Evolutionary conservation across 2,888 invertebrate genomes (phyloP), one percentile per base, ranked within the genome.

Genomic region (Ganaspis brasiliensis): DNA sequence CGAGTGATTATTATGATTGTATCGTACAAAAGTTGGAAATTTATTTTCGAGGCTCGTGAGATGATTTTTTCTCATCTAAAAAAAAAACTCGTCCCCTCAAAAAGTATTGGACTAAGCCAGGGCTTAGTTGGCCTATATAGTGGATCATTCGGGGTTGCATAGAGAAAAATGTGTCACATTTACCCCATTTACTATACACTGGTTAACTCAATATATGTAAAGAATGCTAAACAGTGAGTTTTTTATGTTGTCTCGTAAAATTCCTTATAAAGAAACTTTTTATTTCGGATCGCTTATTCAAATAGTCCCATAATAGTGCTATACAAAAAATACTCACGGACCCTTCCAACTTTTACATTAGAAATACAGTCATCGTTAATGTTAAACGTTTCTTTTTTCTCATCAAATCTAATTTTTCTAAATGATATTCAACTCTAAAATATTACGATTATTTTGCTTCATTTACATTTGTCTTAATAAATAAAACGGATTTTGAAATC

Each of bases 121-220:
- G 45, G 67, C 24, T 67, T 67, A 67, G 40, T 49, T 67, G 24
- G 45, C 40, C 67, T 67, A 45, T 67, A 45, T 45, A 67, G 40
- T 40, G 67, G 67, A 67, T 45, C 67, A 24, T 67, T 67, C 67
- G 24, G 67, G 67, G 67, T 67, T 67, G 67, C 67, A 67, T n/a
- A 45, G 40, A 63, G 45, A 67, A 67, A 67, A 67, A 67, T 67
- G 45, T 67, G 40, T 67, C 45, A 26, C 45, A 24, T 67, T 67
- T 67, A 67, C 67, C 67, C 67, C 67, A 67, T 67, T 63, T 63
- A 40, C 40, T 37, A 63, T 67, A 21, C 45, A 40, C 40, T 45
- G 45, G 45, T 67, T 40, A 67, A 49, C 45, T 67, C 67, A 21
- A 63, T 56, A 56, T 56, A 26, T 56, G 21, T 26, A 26, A 56